Base-by-base conservation (phyloP, 1,140 invertebrate genomes). In the Drosophila repleta region DNA sequence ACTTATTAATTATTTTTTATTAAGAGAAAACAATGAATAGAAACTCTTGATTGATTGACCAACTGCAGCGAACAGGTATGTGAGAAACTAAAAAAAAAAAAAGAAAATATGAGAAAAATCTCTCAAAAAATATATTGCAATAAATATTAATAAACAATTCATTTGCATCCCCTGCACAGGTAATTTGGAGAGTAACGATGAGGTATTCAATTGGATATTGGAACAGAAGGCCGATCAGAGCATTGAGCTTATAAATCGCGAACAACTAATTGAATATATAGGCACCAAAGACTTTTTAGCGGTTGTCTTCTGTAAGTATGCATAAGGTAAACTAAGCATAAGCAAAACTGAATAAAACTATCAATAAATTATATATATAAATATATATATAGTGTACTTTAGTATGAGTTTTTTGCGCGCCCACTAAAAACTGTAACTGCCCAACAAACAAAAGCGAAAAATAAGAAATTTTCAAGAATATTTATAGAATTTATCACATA, bases 201-300 rank as follows among this genome's bases (percentile, higher is more conserved):
- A 96, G 90, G 97, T 98, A 11, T 93, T 98, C 57, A 95, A 96
- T 61, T 98, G 97, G 97, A 96, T 98, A 94, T 94, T 97, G 49
- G 95, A 96, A 90, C 97, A 98, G 92, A 97, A 98, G 91, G 96
- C 96, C 92, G 97, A 98, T 91, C 96, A 97, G 90, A 98, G 97
- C 90, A 97, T 98, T 73, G 96, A 97, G 92, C 96, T 97, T 85
- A 97, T 98, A 60, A 95, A 97, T 85, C 94, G 97, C 78, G 96
- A 97, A 53, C 95, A 95, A 83, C 93, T 98, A 6, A 95, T 95
- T 84, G 96, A 97, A 83, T 96, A 97, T 91, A 97, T 98, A 80
- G 96, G 96, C 89, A 96, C 96, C 43, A 96, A 97, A 91, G 97
- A 98, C 92, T 98, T 98, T 93, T 93, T 98, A 73, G 97, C 97